Evolutionary conservation across 2,797 vertebrate species (phyloP).

Genomic region (Onychomys torridus): DNA sequence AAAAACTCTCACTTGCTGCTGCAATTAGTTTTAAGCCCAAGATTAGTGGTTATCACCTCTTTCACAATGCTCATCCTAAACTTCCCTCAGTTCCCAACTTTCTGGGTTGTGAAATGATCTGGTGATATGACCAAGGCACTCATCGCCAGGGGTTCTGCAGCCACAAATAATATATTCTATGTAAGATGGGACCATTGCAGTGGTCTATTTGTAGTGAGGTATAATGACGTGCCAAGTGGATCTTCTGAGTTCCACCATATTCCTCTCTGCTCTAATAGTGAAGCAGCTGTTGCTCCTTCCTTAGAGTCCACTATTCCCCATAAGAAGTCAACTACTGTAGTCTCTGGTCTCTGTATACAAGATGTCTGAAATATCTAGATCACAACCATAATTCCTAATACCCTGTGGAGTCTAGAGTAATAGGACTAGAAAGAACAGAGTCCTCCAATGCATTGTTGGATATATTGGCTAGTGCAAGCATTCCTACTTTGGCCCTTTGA

Average conservation of each 20-base stretch:
- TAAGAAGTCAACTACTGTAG: background rate
- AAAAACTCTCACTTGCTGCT: background rate
- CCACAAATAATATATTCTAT: background rate
- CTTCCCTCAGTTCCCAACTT: background rate
- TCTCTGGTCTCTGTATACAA: background rate
- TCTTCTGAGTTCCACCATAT: background rate
- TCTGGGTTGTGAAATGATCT: background rate
- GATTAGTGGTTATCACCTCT: background rate
- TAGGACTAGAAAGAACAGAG: background rate
- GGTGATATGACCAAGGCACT: background rate
- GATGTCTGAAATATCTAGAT: background rate
- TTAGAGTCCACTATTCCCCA: background rate
- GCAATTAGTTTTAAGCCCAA: background rate
- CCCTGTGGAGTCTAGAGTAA: background rate
- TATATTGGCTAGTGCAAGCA: background rate
- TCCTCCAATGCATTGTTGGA: background rate
- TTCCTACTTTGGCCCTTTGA: background rate
- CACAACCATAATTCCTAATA: background rate
- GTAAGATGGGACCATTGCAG: background rate
- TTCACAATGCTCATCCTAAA: background rate
- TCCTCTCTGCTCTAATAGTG: background rate
- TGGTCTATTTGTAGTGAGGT: background rate
- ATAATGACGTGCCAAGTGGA: background rate
- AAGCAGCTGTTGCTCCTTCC: background rate
- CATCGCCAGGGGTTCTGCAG: background rate